A percentile compares a stretch with the other conserved stretches of the same genome.
Evolutionary conservation across 2,113 vertebrate species (phyloP).

Genomic region (Paramormyrops kingsleyae): DNA sequence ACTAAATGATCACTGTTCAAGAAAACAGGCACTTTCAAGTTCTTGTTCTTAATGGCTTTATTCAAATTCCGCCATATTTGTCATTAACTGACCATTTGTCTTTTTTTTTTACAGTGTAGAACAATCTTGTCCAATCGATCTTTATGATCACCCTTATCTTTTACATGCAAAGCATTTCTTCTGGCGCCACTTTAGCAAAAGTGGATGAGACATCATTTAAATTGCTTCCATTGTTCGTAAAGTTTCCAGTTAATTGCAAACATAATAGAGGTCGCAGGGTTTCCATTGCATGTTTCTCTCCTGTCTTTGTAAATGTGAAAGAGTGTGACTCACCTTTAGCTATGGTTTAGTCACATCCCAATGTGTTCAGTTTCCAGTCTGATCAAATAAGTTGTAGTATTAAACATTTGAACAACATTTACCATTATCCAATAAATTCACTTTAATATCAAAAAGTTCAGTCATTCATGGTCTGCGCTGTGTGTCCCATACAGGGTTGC

Average conservation of each 20-base stretch:
- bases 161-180: neutral
- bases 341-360: neutral
- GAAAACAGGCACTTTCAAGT: neutral
- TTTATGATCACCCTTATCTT: neutral
- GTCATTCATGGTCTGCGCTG: neutral
- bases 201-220: neutral
- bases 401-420: neutral
- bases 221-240: neutral
- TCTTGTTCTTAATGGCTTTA: neutral
- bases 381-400: neutral
- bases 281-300: neutral
- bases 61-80: neutral
- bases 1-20: neutral
- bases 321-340: neutral
- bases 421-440: neutral
- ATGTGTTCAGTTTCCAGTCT: neutral
- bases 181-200: neutral
- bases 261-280: neutral
- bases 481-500: neutral
- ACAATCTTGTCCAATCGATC: neutral
- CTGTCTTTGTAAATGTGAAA: neutral
- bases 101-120: neutral
- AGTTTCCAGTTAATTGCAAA: neutral
- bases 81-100: neutral
- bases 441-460: neutral